These are phyloP conservation scores for Gallirallus australis DNA, from an alignment of 2,797 vertebrate genomes.

Conservation along the genomic window DNA sequence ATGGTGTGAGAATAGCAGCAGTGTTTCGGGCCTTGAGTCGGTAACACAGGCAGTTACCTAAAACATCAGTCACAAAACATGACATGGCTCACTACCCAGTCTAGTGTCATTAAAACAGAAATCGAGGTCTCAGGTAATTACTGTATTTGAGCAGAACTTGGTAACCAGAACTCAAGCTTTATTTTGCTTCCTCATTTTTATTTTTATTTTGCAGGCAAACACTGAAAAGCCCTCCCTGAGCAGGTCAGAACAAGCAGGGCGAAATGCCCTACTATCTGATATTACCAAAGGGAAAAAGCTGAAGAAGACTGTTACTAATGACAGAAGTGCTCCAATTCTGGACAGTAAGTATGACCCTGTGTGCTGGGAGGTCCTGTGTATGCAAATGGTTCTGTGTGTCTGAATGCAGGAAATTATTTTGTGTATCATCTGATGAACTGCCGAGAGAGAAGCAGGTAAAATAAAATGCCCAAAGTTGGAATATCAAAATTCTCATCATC, in stretches of 20 bases:
- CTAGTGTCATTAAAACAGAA: background rate
- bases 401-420: background rate
- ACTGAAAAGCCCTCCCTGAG: constrained; percentile 88
- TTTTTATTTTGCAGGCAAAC: constrained; percentile 87
- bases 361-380: background rate
- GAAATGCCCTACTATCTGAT: constrained; percentile 90
- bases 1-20: background rate
- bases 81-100: background rate
- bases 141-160: background rate
- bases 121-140: background rate
- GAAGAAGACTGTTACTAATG: constrained; percentile 95
- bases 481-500: background rate
- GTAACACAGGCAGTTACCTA: background rate
- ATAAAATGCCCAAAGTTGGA: background rate
- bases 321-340: constrained; percentile 88
- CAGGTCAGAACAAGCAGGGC: constrained; percentile 84
- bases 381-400: background rate
- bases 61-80: background rate
- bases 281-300: constrained; percentile 90
- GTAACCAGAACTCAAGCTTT: background rate
- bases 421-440: background rate
- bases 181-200: background rate
- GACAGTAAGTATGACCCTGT: constrained; percentile 86
- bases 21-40: background rate
- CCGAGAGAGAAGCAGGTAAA: background rate